Base-by-base conservation (phyloP, 2,888 invertebrate genomes). In the Zhengitettix transpicula region DNA sequence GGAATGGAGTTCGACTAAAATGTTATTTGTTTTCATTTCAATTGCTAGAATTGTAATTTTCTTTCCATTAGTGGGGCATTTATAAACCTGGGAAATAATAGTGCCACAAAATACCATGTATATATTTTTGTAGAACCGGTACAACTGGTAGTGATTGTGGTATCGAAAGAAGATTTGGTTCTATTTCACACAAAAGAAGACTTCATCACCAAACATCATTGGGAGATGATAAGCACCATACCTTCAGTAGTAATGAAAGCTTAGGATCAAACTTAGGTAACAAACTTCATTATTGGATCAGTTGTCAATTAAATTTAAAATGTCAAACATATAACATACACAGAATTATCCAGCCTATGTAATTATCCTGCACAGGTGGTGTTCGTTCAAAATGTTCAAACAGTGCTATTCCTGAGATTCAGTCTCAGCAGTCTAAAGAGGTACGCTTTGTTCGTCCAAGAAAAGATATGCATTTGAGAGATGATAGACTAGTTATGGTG, bases 401-500 rank as follows among this genome's bases (percentile, higher is more conserved):
- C 42, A 57, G 55, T 17, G 51, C 56, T 52, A 47, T 60, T 12
- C 52, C 58, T 28, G 58, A 58, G 44, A 56, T 17, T 16, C 55
- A 53, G n/a, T 40, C 58, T 42, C 52, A 54, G 12, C 57, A 60
- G 5, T 54, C 16, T 41, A 64, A 70, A 61, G 75, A 76, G 66
- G 69, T 77, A 60, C 71, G 74, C 62, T 70, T 75, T 63, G 68
- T 75, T 66, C 73, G 73, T 61, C 78, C 81, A 15, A 75, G 77
- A 40, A 83, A 80, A 72, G 80, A 81, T 63, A 83, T 84, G 63
- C 81, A 80, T 66, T 86, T 87, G 68, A 82, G 79, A 69, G 86
- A 89, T 72, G 89, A 90, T 70, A 80, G 94, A 68, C 78, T 94
- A 64, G 85, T 90, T 60, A 79, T 95, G 73, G 84, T 89, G 51